Percentiles rank a stretch among this genome's conserved stretches.
These are phyloP conservation scores for Bradypus variegatus DNA, from an alignment of 2,797 vertebrate genomes.

Conservation along the genomic window DNA sequence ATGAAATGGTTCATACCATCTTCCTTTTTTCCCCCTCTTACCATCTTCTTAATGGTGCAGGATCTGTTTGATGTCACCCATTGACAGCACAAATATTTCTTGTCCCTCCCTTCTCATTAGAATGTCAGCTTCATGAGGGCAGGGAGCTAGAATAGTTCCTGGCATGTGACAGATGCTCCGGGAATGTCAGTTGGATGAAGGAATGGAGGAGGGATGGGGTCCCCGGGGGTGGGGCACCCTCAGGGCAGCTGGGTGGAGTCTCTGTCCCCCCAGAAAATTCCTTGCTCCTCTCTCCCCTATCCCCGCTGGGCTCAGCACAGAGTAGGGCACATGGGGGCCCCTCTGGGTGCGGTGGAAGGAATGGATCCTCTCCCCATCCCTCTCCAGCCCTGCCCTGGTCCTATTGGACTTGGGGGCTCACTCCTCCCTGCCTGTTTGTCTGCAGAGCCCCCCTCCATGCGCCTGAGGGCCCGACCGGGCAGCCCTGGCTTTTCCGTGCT, in stretches of 20 bases:
- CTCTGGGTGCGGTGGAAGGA: background rate
- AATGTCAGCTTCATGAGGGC: background rate
- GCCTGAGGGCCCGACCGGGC: constrained; percentile 33
- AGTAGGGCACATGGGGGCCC: background rate
- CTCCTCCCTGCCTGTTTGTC: background rate
- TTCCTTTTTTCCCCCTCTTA: background rate
- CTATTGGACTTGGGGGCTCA: background rate
- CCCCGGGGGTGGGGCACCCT: background rate
- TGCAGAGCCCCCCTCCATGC: constrained; percentile 60
- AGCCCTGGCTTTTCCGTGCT: constrained; percentile 32
- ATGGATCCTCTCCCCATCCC: too few relatives aligned
- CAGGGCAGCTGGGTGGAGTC: background rate
- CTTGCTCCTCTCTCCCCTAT: too few relatives aligned
- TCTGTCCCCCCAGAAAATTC: background rate
- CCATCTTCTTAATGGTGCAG: background rate
- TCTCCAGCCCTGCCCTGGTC: background rate
- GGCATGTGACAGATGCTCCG: background rate
- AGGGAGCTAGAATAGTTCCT: too few relatives aligned
- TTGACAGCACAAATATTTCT: background rate
- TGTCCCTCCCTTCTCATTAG: background rate
- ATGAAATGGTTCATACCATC: background rate
- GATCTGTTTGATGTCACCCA: background rate
- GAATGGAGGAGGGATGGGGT: background rate
- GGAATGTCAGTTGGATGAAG: background rate
- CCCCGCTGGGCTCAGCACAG: background rate